A percentile compares a stretch with the other conserved stretches of the same genome.
Conservation (phyloP, 2,113 vertebrate species). For the Lepisosteus osseus region DNA sequence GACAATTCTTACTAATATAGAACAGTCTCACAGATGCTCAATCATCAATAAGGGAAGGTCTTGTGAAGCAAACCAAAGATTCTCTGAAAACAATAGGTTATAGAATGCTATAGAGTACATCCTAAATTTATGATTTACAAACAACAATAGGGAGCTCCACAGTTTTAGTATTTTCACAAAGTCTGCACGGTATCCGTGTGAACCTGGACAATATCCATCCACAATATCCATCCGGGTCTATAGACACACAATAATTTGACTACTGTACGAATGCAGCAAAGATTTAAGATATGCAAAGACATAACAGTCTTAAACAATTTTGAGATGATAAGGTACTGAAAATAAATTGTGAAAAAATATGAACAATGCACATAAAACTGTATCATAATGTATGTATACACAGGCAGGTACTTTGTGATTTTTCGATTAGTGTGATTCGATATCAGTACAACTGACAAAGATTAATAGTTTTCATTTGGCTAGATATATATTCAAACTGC, state of each 20-base stretch:
- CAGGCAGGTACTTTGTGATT: slow-evolving; percentile 21
- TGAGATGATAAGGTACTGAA: no score
- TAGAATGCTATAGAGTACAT: no score
- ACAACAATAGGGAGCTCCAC: no score
- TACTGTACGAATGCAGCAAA: background rate
- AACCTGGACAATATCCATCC: background rate
- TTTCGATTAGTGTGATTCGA: slow-evolving; percentile 22
- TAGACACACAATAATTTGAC: background rate
- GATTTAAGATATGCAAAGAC: background rate
- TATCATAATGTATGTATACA: slow-evolving; percentile 16
- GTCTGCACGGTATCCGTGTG: no score
- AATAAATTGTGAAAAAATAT: background rate
- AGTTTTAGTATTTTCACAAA: no score
- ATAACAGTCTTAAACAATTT: background rate
- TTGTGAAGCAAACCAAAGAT: no score
- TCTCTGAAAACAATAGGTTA: no score
- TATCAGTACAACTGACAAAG: slow-evolving; percentile 25
- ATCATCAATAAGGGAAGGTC: no score
- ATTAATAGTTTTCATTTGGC: slow-evolving; percentile 1
- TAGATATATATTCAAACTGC: background rate
- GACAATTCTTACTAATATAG: no score
- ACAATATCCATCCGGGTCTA: no score
- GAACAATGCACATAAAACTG: background rate
- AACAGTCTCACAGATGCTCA: no score
- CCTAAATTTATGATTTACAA: no score